Percentiles rank a stretch among this genome's conserved stretches.
Evolutionary conservation across 2,888 invertebrate genomes (phyloP).

Genomic region (Xylota sylvarum): DNA sequence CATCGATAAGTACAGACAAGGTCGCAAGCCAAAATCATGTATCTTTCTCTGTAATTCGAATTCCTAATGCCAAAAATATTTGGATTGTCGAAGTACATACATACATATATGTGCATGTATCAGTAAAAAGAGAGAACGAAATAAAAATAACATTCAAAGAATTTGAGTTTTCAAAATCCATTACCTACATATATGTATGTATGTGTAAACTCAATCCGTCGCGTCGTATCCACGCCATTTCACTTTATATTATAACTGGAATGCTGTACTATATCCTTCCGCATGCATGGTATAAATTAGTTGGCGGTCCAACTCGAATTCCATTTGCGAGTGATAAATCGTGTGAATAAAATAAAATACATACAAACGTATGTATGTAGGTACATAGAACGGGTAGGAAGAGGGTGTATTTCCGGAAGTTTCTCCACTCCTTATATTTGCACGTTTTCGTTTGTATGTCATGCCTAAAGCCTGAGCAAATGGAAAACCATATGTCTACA

Average conservation of each 20-base stretch:
- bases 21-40: too few relatives aligned
- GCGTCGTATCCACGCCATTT: conserved; percentile 21
- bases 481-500: conserved; percentile 65
- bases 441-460: conserved; percentile 46
- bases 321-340: conserved; percentile 57
- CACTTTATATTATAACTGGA: conserved; percentile 3
- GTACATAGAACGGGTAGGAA: neutral
- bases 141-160: neutral
- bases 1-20: too few relatives aligned
- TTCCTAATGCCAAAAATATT: neutral
- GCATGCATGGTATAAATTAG: conserved; percentile 45
- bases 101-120: too few relatives aligned
- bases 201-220: conserved; percentile 6
- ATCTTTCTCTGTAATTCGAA: neutral
- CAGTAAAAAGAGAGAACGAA: neutral
- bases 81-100: neutral
- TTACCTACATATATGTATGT: too few relatives aligned
- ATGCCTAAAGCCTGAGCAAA: conserved; percentile 59
- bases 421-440: conserved; percentile 21
- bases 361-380: neutral
- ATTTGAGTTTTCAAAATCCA: neutral
- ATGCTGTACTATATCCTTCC: conserved; percentile 37
- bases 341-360: conserved; percentile 57
- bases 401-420: conserved; percentile 3
- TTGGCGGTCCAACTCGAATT: conserved; percentile 39